Conservation (phyloP, 2,888 invertebrate species). For the Aricia artaxerxes region DNA sequence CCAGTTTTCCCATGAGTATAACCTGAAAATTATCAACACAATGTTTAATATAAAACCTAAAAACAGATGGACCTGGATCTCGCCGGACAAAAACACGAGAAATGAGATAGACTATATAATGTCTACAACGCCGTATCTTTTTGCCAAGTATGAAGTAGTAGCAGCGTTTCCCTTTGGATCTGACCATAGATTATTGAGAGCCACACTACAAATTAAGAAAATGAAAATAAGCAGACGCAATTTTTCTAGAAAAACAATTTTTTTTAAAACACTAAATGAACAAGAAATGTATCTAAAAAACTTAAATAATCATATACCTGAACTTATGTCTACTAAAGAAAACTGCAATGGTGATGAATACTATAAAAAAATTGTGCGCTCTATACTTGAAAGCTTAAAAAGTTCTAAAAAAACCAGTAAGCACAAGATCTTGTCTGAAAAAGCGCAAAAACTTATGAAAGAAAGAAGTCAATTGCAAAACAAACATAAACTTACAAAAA, state of each 20-base stretch:
- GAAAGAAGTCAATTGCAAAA: background rate
- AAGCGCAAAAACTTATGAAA: background rate
- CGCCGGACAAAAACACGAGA: background rate
- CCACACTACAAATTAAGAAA: background rate
- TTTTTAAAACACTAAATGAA: background rate
- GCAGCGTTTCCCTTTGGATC: background rate
- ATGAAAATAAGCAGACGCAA: background rate
- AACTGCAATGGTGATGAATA: no score
- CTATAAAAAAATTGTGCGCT: no score
- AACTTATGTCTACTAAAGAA: no score
- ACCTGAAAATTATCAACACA: background rate
- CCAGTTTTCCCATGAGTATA: background rate
- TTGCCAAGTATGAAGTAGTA: background rate
- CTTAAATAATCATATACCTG: no score
- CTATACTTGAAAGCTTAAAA: no score
- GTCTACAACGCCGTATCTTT: background rate
- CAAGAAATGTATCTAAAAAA: background rate
- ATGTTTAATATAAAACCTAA: conserved; percentile 1
- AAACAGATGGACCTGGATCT: conserved; percentile 7
- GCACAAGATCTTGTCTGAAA: no score
- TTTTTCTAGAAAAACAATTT: background rate
- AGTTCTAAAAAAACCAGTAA: no score
- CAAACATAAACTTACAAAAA: background rate
- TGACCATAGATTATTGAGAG: background rate
- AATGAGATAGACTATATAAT: conserved; percentile 19